Evolutionary conservation across 1,140 invertebrate species (phyloP).

Genomic region (Orchesella cincta): DNA sequence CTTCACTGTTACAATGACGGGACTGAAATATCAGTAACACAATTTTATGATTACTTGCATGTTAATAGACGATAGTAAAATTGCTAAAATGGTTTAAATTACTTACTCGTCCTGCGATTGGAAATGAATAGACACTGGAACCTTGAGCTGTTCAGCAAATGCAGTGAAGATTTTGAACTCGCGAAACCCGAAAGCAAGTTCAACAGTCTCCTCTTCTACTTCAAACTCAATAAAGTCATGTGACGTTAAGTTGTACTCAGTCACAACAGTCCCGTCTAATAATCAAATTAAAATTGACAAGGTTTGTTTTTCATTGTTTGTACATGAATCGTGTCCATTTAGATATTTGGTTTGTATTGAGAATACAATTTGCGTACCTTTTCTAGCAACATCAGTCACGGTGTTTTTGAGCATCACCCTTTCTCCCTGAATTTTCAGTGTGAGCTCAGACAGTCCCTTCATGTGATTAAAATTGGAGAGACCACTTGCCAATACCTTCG

Average conservation of each 20-base stretch:
- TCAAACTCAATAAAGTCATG: slow-evolving; percentile 39
- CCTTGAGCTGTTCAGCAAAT: slow-evolving; percentile 44
- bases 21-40: slow-evolving; percentile 14
- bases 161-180: slow-evolving; percentile 45
- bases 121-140: slow-evolving; percentile 37
- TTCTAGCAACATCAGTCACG: slow-evolving; percentile 43
- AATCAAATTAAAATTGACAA: neutral
- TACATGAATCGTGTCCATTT: neutral
- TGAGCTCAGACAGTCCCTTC: slow-evolving; percentile 42
- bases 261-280: slow-evolving; percentile 46
- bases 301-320: neutral
- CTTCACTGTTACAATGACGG: neutral
- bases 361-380: slow-evolving; percentile 40
- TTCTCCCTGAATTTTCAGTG: slow-evolving; percentile 30
- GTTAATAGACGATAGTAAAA: neutral
- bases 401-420: slow-evolving; percentile 40
- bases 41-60: neutral
- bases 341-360: neutral
- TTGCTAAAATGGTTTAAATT: neutral
- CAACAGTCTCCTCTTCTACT: slow-evolving; percentile 27
- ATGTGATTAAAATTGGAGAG: slow-evolving; percentile 38
- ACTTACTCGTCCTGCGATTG: slow-evolving; percentile 38
- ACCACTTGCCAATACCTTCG: slow-evolving; percentile 37
- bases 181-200: slow-evolving; percentile 42
- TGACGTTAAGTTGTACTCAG: slow-evolving; percentile 39